Evolutionary conservation across 2,113 vertebrate genomes (phyloP).

Genomic region (Hippoglossus stenolepis): DNA sequence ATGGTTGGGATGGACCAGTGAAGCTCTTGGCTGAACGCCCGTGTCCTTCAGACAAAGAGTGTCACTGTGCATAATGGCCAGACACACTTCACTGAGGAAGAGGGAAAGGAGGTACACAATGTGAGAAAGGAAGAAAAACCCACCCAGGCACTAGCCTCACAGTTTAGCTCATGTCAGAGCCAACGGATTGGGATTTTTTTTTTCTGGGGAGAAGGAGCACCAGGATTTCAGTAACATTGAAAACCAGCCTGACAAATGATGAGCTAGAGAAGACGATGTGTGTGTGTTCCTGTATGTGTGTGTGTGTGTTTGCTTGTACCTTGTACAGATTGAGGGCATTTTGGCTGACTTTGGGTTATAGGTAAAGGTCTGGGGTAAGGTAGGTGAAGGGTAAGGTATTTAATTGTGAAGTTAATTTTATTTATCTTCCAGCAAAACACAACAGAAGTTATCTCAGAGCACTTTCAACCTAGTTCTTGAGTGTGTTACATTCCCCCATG

Average conservation of each 20-base stretch:
- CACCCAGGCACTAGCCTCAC: conserved; percentile 14
- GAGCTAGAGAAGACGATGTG: too few species aligned
- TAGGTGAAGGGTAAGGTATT: too few species aligned
- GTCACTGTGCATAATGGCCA: conserved; percentile 76
- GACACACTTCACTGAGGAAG: conserved; percentile 53
- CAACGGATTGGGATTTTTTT: conserved; percentile 19
- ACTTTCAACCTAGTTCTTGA: too few species aligned
- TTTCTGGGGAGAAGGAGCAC: conserved; percentile 7
- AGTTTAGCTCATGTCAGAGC: conserved; percentile 39
- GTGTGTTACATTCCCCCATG: neutral
- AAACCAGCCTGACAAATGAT: neutral
- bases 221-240: conserved; percentile 48
- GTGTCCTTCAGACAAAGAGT: conserved; percentile 86
- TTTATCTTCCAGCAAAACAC: too few species aligned
- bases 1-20: conserved; percentile 79
- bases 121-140: conserved; percentile 38
- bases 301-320: conserved; percentile 3
- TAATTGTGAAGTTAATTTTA: too few species aligned
- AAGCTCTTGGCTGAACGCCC: conserved; percentile 82
- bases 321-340: neutral
- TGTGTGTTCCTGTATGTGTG: neutral
- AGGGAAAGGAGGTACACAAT: conserved; percentile 28
- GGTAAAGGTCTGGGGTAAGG: too few species aligned
- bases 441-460: too few species aligned
- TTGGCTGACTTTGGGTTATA: neutral